Base-by-base conservation (phyloP, 2,113 vertebrate genomes). In the Polypterus senegalus region DNA sequence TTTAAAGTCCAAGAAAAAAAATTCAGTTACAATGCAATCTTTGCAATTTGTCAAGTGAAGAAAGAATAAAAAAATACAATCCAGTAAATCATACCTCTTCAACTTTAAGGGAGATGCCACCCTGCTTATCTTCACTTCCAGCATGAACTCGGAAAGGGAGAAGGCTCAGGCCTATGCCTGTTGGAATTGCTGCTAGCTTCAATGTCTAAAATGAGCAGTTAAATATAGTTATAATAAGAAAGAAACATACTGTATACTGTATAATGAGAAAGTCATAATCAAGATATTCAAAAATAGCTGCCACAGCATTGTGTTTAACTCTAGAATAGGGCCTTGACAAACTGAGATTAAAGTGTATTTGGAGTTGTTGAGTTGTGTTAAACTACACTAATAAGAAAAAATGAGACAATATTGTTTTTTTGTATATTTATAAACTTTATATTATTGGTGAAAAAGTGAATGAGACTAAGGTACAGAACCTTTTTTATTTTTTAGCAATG, bases 81-180 rank as follows among this genome's bases (percentile, higher is more conserved):
- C 27, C 7, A 61, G 45, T 45, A 57, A 11, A 66, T 69, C 65
- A 74, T 75, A 94, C 93, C 85, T 97, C 91, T 67, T 93, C 84
- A 58, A 84, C 68, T 73, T 80, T 90, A 60, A 91, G 63, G 5
- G 73, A 46, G 4, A 74, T 54, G 61, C 68, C 86, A 63, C 78
- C 84, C 67, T 83, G 76, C 60, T 88, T 79, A 59, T 65, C 85
- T 65, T 91, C 85, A 0, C 75, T 62, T 56, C 84, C 79, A 44
- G 92, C 91, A 73, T 83, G 81, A 61, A 90, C 88, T 3, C 78
- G 82, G 67, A 85, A 60, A 60, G 83, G 69, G 68, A 88, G 66
- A 49, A 90, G 74, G 54, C 75, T 75, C 69, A 86, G 66, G 61
- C 86, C 73, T 52, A 77, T 83, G 61, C 86, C 73, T 52, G 77